Percentiles rank a stretch among this genome's conserved stretches.
Evolutionary conservation across 2,113 vertebrate genomes (phyloP).

Genomic region (Oceanodroma tethys): DNA sequence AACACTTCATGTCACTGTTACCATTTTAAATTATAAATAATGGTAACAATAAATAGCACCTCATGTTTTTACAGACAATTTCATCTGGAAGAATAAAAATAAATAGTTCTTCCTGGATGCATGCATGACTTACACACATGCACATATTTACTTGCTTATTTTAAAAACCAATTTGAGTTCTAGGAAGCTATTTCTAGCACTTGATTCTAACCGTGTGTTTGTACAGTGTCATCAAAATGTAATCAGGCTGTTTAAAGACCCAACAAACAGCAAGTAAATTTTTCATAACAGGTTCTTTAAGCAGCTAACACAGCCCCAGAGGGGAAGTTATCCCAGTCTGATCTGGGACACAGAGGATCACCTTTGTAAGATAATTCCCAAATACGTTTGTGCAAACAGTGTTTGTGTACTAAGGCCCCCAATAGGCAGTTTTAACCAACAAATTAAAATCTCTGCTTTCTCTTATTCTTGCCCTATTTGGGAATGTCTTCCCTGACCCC

Average conservation of each 20-base stretch:
- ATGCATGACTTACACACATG: background rate
- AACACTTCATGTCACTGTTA: background rate
- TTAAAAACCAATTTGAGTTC: conserved; percentile 4
- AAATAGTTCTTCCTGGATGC: background rate
- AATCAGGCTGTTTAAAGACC: background rate
- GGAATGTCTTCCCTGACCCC: background rate
- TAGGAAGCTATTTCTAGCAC: background rate
- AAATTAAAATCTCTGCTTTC: background rate
- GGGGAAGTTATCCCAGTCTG: background rate
- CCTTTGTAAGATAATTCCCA: background rate
- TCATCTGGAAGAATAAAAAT: conserved; percentile 31
- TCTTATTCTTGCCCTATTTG: background rate
- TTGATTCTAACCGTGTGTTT: background rate
- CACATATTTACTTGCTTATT: conserved; percentile 4
- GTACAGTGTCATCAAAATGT: background rate
- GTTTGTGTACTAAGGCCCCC: background rate
- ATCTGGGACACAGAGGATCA: background rate
- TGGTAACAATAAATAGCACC: conserved; percentile 13
- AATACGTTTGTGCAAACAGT: background rate
- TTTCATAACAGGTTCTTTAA: background rate
- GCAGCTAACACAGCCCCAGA: background rate
- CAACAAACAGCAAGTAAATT: background rate
- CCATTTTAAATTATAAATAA: conserved; percentile 31
- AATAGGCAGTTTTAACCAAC: background rate
- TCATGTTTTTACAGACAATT: conserved; percentile 35